Evolutionary conservation across 2,113 vertebrate genomes (phyloP).

Genomic region (Bos javanicus): DNA sequence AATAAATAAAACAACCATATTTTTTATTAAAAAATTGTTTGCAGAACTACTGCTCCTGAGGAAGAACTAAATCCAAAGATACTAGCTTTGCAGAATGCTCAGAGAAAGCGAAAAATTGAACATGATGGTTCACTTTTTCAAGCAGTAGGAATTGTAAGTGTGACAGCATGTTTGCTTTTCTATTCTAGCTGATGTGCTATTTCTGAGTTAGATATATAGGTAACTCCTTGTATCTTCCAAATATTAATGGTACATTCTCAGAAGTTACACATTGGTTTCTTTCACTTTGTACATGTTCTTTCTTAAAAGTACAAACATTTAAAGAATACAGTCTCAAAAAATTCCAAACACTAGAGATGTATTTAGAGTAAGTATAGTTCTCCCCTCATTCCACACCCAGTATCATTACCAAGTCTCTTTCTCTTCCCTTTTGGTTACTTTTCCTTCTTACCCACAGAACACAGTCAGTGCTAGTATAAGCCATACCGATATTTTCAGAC

Average conservation of each 20-base stretch:
- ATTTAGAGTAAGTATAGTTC: not conserved
- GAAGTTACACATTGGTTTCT: not conserved
- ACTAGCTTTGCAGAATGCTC: constrained; percentile 88
- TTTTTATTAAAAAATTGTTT: constrained; percentile 59
- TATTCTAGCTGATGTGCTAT: constrained; percentile 16
- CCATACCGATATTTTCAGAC: not conserved
- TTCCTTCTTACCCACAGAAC: not conserved
- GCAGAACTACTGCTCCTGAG: constrained; percentile 85
- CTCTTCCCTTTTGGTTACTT: constrained; percentile 1
- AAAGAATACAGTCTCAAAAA: constrained; percentile 14
- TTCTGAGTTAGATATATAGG: not conserved
- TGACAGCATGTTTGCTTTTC: constrained; percentile 40
- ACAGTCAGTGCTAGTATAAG: not conserved
- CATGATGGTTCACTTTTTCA: constrained; percentile 87
- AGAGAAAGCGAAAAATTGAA: constrained; percentile 95
- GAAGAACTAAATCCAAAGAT: constrained; percentile 88
- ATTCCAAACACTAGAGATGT: not conserved
- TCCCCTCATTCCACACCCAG: not conserved
- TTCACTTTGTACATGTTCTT: not conserved
- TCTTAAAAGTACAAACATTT: constrained; percentile 18
- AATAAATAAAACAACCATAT: not conserved
- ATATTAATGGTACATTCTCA: not conserved
- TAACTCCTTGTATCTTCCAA: constrained; percentile 5
- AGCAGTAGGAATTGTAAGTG: constrained; percentile 91
- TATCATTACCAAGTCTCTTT: not conserved